Conservation (phyloP, 2,797 vertebrate genomes). For the Pipistrellus kuhlii region DNA sequence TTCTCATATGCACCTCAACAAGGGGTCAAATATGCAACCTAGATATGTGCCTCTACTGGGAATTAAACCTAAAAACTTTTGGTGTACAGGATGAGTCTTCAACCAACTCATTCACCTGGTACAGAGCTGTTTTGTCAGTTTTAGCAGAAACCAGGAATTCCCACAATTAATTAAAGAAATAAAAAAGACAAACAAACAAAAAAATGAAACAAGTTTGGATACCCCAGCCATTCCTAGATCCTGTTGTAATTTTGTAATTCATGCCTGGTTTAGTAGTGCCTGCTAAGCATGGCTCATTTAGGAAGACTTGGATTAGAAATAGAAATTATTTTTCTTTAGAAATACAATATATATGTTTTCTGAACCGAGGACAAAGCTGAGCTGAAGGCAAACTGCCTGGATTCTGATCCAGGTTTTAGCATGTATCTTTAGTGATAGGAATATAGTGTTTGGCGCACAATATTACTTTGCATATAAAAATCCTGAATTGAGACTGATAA, state of each 20-base stretch:
- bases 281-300: not conserved
- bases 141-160: not conserved
- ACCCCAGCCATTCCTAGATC: not conserved
- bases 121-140: not conserved
- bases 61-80: not conserved
- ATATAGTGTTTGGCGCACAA: not conserved
- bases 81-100: no score
- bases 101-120: not conserved
- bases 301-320: not conserved
- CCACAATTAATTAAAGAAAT: slow-evolving; percentile 7
- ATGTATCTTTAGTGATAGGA: not conserved
- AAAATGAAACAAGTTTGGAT: not conserved
- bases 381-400: not conserved
- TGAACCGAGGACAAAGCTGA: not conserved
- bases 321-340: slow-evolving; percentile 20
- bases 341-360: not conserved
- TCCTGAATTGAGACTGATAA: not conserved
- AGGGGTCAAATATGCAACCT: not conserved
- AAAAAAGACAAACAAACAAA: not conserved
- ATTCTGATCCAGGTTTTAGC: not conserved
- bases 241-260: not conserved
- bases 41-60: not conserved
- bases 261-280: not conserved
- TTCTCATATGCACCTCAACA: not conserved
- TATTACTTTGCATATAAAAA: slow-evolving; percentile 32